Base-by-base conservation (phyloP, 2,797 vertebrate genomes). In the Pterois miles region DNA sequence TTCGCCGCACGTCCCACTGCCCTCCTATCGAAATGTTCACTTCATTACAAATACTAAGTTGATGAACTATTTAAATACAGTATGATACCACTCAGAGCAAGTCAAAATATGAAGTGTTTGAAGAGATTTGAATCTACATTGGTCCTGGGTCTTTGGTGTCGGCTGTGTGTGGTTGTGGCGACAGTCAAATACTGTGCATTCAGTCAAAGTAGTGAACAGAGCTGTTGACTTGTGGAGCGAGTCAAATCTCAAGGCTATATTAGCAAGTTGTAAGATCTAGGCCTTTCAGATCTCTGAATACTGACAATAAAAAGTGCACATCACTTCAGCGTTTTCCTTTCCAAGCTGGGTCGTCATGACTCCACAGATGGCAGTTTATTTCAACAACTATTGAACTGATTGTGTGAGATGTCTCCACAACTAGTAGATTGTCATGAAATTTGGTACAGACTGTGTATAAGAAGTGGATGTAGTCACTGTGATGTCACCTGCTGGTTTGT, bases 31-130 rank as follows among this genome's bases (percentile, higher is more conserved):
- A 38, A 70, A 50, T 72, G 57, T 64, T 62, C 50, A 73, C 65
- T 75, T 78, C 40, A 79, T 83, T 83, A 63, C 46, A 52, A 40
- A 66, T 48, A 23, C 53, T 8, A 34, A 65, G 23, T 78, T 71
- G 50, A 68, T 76, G 53, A 70, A 77, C 38, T 66, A 11, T 65
- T 68, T 52, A 53, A 54, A 78, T 66, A 34, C 5, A 74, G 40
- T 60, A 2, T 57, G 70, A 72, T 59, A 27, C 60, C 40, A 40
- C 57, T 54, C 59, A n/a, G 68, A 68, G 64, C 34, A 10, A 62
- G 33, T 54, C 68, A 48, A 58, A 56, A 48, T 23, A 29, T 18
- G 5, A 62, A 60, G 53, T 54, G 23, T 69, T 60, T 63, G 54
- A 58, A 64, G 29, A 70, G 8, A 58, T 66, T 59, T 71, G 25